Evolutionary conservation across 2,888 invertebrate species (phyloP).

Genomic region (Neoitamus cyanurus): DNA sequence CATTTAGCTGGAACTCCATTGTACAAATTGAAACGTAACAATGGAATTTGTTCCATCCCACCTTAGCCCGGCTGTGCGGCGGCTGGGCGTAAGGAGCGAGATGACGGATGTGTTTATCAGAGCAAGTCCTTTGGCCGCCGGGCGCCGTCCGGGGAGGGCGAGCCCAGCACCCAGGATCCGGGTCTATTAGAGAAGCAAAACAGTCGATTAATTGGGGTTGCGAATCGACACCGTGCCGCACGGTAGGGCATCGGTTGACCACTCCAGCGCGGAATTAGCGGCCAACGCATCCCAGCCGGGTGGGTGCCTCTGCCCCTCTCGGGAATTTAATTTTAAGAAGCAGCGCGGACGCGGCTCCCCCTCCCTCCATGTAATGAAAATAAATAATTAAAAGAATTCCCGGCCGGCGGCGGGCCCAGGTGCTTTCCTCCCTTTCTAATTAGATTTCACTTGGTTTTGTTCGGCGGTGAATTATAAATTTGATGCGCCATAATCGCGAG

Average conservation of each 20-base stretch:
- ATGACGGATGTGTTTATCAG: slow-evolving; percentile 36
- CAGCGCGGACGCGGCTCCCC: not conserved
- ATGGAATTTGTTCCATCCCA: slow-evolving; percentile 42
- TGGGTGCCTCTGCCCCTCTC: not conserved
- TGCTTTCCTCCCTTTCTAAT: slow-evolving; percentile 44
- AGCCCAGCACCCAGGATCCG: not conserved
- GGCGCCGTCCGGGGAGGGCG: not conserved
- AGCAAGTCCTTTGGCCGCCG: not conserved
- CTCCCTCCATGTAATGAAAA: slow-evolving; percentile 36
- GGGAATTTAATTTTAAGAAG: slow-evolving; percentile 17
- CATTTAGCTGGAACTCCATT: slow-evolving; percentile 44
- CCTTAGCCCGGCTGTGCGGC: not conserved
- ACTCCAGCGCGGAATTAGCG: not conserved
- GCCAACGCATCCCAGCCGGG: not conserved
- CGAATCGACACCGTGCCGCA: not conserved
- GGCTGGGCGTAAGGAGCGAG: slow-evolving; percentile 5
- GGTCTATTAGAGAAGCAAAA: slow-evolving; percentile 22
- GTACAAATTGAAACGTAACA: slow-evolving; percentile 46
- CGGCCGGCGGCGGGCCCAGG: slow-evolving; percentile 25
- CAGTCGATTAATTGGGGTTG: slow-evolving; percentile 38
- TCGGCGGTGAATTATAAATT: slow-evolving; percentile 41
- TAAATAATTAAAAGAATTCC: slow-evolving; percentile 43
- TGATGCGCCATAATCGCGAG: slow-evolving; percentile 43
- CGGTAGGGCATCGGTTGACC: not conserved
- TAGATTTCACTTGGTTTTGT: slow-evolving; percentile 45